Evolutionary conservation across 2,113 vertebrate species (phyloP).

Genomic region (Jaculus jaculus): DNA sequence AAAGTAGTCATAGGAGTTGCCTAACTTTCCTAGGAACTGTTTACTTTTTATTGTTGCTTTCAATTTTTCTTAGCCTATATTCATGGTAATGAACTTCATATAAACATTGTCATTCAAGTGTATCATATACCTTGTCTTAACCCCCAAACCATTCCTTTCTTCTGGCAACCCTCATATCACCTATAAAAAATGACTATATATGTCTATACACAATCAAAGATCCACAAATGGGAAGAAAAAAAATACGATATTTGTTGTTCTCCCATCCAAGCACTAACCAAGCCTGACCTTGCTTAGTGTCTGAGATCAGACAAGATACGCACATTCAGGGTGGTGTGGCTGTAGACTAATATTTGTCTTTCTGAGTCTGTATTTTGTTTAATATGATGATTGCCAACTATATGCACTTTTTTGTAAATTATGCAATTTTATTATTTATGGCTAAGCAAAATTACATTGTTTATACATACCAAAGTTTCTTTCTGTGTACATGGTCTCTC

Average conservation of each 20-base stretch:
- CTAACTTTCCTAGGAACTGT: no score
- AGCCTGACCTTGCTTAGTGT: no score
- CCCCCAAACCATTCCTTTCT: no score
- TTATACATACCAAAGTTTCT: background rate
- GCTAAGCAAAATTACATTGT: background rate
- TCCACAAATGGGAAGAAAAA: background rate
- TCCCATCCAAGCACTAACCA: no score
- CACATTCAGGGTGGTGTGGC: no score
- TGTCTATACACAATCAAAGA: background rate
- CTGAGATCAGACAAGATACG: no score
- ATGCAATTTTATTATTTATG: background rate
- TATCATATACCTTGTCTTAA: background rate
- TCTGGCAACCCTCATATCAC: background rate
- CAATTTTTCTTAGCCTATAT: no score
- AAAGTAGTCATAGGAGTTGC: no score
- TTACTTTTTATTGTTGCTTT: no score
- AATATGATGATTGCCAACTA: background rate
- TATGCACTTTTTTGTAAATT: background rate
- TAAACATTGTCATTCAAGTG: background rate
- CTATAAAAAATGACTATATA: background rate
- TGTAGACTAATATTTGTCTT: no score
- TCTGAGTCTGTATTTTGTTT: background rate
- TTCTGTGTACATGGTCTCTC: no score
- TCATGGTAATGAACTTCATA: no score
- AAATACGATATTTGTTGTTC: background rate